Evolutionary conservation across 2,113 vertebrate species (phyloP).

Genomic region (Tor tambroides): DNA sequence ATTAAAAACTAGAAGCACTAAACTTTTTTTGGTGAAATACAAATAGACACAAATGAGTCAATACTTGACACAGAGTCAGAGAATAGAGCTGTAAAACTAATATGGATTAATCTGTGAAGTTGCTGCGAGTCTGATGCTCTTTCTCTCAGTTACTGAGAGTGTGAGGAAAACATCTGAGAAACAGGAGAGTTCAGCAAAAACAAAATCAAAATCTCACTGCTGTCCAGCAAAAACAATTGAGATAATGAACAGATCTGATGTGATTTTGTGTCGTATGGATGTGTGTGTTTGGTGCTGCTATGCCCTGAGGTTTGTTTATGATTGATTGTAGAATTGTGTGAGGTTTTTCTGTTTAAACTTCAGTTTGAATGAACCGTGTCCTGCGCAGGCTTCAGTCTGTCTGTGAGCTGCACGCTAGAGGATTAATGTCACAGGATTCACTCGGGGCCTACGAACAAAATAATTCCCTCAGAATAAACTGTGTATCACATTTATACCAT

Average conservation of each 20-base stretch:
- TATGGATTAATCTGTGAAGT: background rate
- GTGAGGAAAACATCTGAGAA: background rate
- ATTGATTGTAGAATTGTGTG: too few relatives aligned
- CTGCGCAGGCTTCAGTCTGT: background rate
- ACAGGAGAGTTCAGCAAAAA: background rate
- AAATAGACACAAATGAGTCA: background rate
- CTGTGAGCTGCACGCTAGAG: background rate
- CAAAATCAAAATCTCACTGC: background rate
- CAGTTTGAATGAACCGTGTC: background rate
- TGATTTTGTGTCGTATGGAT: too few relatives aligned
- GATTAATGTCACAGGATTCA: constrained; percentile 4
- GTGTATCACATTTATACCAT: background rate
- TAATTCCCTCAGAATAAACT: background rate
- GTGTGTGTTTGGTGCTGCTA: too few relatives aligned
- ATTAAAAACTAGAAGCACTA: too few relatives aligned
- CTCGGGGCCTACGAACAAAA: background rate
- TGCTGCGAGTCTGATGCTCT: background rate
- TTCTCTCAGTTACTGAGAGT: background rate
- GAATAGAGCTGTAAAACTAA: background rate
- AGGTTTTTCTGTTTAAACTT: too few relatives aligned
- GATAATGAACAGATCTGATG: background rate
- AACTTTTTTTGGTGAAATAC: background rate
- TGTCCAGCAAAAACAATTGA: background rate
- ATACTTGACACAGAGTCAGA: background rate
- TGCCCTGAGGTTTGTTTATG: too few relatives aligned